phyloP scores from a whole-genome alignment of 2,113 vertebrate genomes.

The Oxyura jamaicensis region DNA sequence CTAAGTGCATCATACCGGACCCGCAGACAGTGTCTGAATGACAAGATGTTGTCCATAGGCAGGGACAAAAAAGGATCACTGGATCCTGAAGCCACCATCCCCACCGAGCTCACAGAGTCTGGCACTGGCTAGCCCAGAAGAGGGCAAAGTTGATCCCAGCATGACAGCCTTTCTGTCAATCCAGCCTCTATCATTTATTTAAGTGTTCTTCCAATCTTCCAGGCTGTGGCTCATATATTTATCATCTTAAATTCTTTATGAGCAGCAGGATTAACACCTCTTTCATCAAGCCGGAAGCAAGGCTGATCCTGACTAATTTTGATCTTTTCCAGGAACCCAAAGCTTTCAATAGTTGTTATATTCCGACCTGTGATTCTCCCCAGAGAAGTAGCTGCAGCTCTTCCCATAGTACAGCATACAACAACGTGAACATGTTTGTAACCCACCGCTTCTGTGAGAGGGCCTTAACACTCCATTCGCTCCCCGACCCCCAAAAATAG shows the following conservation, averaged over 20 bases:
- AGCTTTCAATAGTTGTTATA: neutral
- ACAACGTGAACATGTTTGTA: neutral
- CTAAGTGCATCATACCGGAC: neutral
- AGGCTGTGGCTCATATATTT: neutral
- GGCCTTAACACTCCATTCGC: neutral
- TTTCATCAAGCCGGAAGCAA: conserved; percentile 12
- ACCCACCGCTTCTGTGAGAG: neutral
- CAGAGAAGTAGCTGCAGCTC: neutral
- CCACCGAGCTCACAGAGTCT: neutral
- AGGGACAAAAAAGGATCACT: neutral
- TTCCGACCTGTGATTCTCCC: neutral
- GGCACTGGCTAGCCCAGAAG: neutral
- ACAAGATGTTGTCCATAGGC: neutral
- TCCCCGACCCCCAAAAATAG: neutral
- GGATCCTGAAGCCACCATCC: neutral
- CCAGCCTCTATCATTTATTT: conserved; percentile 26
- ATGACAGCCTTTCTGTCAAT: neutral
- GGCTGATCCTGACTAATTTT: neutral
- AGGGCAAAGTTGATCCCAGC: neutral
- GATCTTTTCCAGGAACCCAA: neutral
- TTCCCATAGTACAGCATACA: neutral
- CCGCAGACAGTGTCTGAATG: neutral
- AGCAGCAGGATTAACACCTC: conserved; percentile 31
- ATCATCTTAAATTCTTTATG: conserved; percentile 45
- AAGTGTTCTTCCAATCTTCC: conserved; percentile 21